Evolutionary conservation across 2,113 vertebrate genomes (phyloP).

Genomic region (Brachyistius frenatus): DNA sequence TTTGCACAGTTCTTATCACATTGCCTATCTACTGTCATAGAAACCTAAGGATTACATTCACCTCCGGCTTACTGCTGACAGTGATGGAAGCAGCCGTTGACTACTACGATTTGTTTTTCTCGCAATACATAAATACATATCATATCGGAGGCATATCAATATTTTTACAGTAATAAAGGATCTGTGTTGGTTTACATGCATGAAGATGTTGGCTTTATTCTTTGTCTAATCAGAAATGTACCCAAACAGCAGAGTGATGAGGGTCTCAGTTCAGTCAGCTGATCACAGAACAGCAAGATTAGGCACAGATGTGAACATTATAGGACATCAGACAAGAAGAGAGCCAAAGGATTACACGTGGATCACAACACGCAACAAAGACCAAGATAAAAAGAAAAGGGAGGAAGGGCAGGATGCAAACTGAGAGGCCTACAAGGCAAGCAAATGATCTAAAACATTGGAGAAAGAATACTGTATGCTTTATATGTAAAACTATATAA

Average conservation of each 20-base stretch:
- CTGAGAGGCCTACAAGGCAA: slow-evolving; percentile 5
- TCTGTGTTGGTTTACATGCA: too few species aligned
- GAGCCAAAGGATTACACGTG: slow-evolving; percentile 60
- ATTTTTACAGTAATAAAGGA: too few species aligned
- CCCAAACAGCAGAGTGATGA: slow-evolving; percentile 22
- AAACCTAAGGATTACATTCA: slow-evolving; percentile 69
- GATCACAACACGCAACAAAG: slow-evolving; percentile 42
- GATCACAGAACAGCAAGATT: slow-evolving; percentile 65
- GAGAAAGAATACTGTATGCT: background rate
- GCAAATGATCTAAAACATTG: background rate
- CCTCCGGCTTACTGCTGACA: slow-evolving; percentile 45
- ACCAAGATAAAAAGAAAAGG: slow-evolving; percentile 14
- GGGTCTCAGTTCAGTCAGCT: slow-evolving; percentile 54
- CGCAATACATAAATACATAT: too few species aligned
- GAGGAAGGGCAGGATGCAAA: background rate
- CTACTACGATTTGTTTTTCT: slow-evolving; percentile 1
- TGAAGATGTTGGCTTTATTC: background rate
- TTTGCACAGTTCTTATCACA: slow-evolving; percentile 73
- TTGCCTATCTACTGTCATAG: slow-evolving; percentile 62
- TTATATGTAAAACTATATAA: background rate
- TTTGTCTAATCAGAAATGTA: slow-evolving; percentile 19
- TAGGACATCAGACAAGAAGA: slow-evolving; percentile 60
- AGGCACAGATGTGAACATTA: slow-evolving; percentile 51
- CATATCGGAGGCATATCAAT: too few species aligned
- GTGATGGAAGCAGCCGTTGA: slow-evolving; percentile 17